These are phyloP conservation scores for Drosophila quadrilineata DNA, from an alignment of 1,140 invertebrate genomes.

Conservation along the genomic window DNA sequence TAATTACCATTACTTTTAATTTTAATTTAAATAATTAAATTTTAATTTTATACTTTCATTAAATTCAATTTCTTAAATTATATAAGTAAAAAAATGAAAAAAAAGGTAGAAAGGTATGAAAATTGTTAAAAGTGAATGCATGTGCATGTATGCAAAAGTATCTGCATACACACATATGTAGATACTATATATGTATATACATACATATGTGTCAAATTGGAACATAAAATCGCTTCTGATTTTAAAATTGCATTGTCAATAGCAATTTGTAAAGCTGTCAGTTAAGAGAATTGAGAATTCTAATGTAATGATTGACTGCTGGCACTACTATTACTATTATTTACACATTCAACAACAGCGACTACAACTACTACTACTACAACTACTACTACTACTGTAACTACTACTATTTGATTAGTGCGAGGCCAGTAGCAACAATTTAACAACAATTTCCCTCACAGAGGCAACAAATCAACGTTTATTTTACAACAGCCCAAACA, in stretches of 20 bases:
- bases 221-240: constrained; percentile 72
- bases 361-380: not conserved
- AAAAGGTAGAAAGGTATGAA: not conserved
- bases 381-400: not conserved
- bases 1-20: too few relatives aligned
- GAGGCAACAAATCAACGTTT: constrained; percentile 3
- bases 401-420: constrained; percentile 24
- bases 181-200: not conserved
- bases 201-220: constrained; percentile 49
- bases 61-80: not conserved
- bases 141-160: not conserved
- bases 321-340: constrained; percentile 58
- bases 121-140: not conserved
- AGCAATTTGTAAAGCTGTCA: constrained; percentile 68
- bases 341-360: constrained; percentile 12
- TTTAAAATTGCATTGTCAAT: constrained; percentile 70
- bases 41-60: not conserved
- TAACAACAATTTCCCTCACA: constrained; percentile 1
- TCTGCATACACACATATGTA: not conserved
- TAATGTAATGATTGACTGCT: constrained; percentile 58
- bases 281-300: constrained; percentile 65
- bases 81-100: not conserved
- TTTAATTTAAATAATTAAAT: not conserved
- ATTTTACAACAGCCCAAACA: constrained; percentile 41
- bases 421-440: constrained; percentile 28